These are phyloP conservation scores for Meghimatium bilineatum DNA, from an alignment of 2,888 invertebrate species.

Conservation along the genomic window DNA sequence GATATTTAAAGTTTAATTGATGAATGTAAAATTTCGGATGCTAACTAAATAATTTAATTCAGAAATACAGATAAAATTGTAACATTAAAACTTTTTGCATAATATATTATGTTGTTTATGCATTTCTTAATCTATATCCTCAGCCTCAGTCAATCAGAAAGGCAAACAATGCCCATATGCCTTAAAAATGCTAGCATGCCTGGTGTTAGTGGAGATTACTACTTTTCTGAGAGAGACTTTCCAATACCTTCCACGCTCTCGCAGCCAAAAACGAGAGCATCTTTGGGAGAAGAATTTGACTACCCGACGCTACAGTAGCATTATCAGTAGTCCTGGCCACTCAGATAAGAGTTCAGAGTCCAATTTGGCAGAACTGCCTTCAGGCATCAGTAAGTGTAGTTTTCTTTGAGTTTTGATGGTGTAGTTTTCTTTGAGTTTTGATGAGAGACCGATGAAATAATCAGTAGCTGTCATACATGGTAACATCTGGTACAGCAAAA, in stretches of 20 bases:
- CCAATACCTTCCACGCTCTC: constrained; percentile 81
- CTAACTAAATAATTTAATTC: no score
- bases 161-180: constrained; percentile 81
- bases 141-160: constrained; percentile 75
- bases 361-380: constrained; percentile 68
- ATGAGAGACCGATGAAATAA: no score
- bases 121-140: not conserved
- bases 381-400: constrained; percentile 57
- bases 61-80: no score
- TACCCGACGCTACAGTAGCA: constrained; percentile 93
- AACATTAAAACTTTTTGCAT: no score
- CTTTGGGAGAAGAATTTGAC: constrained; percentile 71
- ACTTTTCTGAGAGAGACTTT: constrained; percentile 97
- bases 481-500: no score
- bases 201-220: constrained; percentile 96
- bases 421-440: no score
- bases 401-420: not conserved
- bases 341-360: constrained; percentile 75
- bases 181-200: constrained; percentile 93
- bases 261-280: constrained; percentile 72
- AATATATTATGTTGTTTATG: no score
- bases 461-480: no score
- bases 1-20: no score
- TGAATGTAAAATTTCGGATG: no score
- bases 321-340: constrained; percentile 95